These are phyloP conservation scores for Synergus gifuensis DNA, from an alignment of 2,888 invertebrate genomes.

Conservation along the genomic window DNA sequence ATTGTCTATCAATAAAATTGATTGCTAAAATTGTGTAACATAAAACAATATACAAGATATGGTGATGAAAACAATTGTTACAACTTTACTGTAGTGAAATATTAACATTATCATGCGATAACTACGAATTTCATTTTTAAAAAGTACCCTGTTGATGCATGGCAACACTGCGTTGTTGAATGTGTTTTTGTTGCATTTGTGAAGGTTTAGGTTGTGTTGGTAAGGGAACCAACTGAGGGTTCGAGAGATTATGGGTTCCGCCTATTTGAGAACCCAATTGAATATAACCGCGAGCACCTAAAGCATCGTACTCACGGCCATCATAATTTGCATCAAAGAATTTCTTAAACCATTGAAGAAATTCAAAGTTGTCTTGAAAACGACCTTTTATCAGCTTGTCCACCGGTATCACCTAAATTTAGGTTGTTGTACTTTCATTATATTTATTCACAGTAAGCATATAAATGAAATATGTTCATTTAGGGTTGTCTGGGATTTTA, in stretches of 20 bases:
- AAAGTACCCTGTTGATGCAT: slow-evolving; percentile 74
- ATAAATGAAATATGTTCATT: background rate
- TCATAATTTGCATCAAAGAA: slow-evolving; percentile 99
- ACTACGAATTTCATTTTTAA: slow-evolving; percentile 49
- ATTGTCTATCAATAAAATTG: background rate
- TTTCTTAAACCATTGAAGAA: slow-evolving; percentile 99
- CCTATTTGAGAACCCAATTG: slow-evolving; percentile 86
- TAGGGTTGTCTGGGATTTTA: background rate
- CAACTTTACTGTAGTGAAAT: slow-evolving; percentile 43
- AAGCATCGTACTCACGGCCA: slow-evolving; percentile 96
- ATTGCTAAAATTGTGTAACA: slow-evolving; percentile 14
- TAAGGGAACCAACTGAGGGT: slow-evolving; percentile 78
- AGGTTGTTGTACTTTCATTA: slow-evolving; percentile 63
- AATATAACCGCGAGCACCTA: slow-evolving; percentile 91
- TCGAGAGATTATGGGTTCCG: slow-evolving; percentile 76
- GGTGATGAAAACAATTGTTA: slow-evolving; percentile 36
- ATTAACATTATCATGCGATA: slow-evolving; percentile 58
- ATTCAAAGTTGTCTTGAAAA: slow-evolving; percentile 99
- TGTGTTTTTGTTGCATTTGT: slow-evolving; percentile 71
- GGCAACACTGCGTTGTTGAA: slow-evolving; percentile 72
- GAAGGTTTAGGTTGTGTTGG: slow-evolving; percentile 73
- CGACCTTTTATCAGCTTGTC: slow-evolving; percentile 99
- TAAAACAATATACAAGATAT: slow-evolving; percentile 28
- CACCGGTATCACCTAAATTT: slow-evolving; percentile 96
- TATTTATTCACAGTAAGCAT: background rate